A percentile compares a stretch with the other conserved stretches of the same genome.
Evolutionary conservation across 92 coral and sea anemone species (phyloP).

Genomic region (Paramuricea clavata): DNA sequence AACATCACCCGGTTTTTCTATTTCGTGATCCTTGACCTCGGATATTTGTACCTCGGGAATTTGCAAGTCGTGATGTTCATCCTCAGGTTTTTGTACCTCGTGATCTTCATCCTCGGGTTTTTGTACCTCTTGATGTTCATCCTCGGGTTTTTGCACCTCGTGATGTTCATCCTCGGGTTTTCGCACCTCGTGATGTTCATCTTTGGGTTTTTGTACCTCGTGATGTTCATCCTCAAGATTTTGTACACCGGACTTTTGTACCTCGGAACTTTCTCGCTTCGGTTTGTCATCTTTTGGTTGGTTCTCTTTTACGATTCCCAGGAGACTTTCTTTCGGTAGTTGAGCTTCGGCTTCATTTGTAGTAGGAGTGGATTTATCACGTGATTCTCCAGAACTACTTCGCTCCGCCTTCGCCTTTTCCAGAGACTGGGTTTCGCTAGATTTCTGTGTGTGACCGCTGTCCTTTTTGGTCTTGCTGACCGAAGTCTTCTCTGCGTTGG

Average conservation of each 20-base stretch:
- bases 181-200: not conserved
- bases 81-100: not conserved
- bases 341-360: not conserved
- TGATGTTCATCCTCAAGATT: constrained; percentile 6
- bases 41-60: not conserved
- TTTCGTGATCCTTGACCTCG: not conserved
- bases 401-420: not conserved
- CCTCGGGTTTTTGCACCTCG: not conserved
- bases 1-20: not conserved
- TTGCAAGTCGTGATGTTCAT: not conserved
- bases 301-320: not conserved
- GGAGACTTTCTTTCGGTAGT: not conserved
- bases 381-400: not conserved
- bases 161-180: constrained; percentile 17
- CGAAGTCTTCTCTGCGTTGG: constrained; percentile 5
- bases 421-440: not conserved
- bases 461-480: not conserved
- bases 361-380: not conserved
- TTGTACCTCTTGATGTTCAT: not conserved
- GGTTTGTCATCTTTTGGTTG: not conserved
- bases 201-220: not conserved
- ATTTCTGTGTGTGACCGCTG: not conserved
- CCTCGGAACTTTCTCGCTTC: not conserved
- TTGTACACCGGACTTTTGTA: not conserved
- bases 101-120: not conserved